phyloP scores from a whole-genome alignment of 1,140 invertebrate species.

The Drosophila punjabiensis region DNA sequence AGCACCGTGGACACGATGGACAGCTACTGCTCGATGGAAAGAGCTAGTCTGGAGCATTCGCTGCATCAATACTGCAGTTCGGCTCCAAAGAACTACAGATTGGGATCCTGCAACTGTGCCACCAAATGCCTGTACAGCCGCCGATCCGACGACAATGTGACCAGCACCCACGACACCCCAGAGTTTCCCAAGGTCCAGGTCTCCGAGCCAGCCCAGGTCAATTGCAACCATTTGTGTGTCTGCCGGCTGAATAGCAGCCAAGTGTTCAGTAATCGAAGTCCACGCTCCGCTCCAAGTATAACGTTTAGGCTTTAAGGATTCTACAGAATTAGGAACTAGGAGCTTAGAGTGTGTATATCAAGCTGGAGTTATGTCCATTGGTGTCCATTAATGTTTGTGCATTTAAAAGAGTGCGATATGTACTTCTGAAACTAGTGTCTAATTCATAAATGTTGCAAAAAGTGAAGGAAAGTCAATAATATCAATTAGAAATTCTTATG shows the following conservation, averaged over 20 bases:
- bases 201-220: constrained; percentile 47
- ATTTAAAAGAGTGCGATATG: neutral
- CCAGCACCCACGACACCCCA: constrained; percentile 29
- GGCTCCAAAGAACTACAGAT: constrained; percentile 11
- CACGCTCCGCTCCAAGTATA: constrained; percentile 76
- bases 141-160: constrained; percentile 77
- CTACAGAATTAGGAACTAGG: neutral
- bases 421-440: neutral
- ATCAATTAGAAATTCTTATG: neutral
- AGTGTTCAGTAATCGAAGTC: constrained; percentile 59
- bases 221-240: constrained; percentile 71
- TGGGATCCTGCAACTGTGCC: constrained; percentile 70
- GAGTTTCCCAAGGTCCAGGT: constrained; percentile 27
- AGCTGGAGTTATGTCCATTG: constrained; percentile 9
- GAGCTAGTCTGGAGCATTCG: constrained; percentile 24
- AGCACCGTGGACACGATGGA: constrained; percentile 71
- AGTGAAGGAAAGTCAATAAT: neutral
- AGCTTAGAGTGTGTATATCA: constrained; percentile 13
- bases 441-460: constrained; percentile 9
- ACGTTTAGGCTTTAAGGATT: constrained; percentile 65
- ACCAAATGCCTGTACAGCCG: constrained; percentile 77
- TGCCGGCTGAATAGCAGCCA: constrained; percentile 70
- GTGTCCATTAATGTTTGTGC: constrained; percentile 18
- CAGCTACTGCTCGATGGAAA: constrained; percentile 33
- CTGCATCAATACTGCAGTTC: constrained; percentile 25